Evolutionary conservation across 1,140 invertebrate species (phyloP).

Genomic region (Cydia amplana): DNA sequence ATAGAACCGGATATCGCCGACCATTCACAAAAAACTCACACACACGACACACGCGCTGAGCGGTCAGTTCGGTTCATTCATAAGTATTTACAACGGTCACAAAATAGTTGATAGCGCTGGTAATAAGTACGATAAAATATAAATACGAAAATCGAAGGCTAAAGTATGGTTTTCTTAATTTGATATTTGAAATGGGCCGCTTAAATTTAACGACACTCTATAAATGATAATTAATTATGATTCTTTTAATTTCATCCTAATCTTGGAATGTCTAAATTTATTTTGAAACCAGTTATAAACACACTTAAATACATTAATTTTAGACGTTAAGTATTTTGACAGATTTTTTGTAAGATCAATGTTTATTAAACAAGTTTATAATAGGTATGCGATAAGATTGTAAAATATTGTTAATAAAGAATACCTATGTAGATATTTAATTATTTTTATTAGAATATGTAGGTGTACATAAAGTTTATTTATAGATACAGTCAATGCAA

Average conservation of each 20-base stretch:
- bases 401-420: too few species aligned
- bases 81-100: slow-evolving; percentile 65
- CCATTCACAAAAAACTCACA: slow-evolving; percentile 76
- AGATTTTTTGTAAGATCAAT: too few species aligned
- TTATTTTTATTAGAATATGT: too few species aligned
- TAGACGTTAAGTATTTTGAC: too few species aligned
- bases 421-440: too few species aligned
- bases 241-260: not conserved
- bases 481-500: too few species aligned
- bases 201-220: not conserved
- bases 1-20: slow-evolving; percentile 72
- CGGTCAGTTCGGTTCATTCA: slow-evolving; percentile 69
- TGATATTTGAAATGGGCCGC: slow-evolving; percentile 1
- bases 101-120: slow-evolving; percentile 52
- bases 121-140: slow-evolving; percentile 36
- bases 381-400: too few species aligned
- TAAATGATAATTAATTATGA: not conserved
- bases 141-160: slow-evolving; percentile 37
- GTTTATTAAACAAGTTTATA: too few species aligned
- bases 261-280: not conserved
- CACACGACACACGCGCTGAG: slow-evolving; percentile 50
- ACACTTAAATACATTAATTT: too few species aligned
- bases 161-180: slow-evolving; percentile 17
- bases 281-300: too few species aligned
- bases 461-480: too few species aligned